Percentiles rank a stretch among this genome's conserved stretches.
phyloP scores from a whole-genome alignment of 2,888 invertebrate species.

The Nemapogon koenigi region DNA sequence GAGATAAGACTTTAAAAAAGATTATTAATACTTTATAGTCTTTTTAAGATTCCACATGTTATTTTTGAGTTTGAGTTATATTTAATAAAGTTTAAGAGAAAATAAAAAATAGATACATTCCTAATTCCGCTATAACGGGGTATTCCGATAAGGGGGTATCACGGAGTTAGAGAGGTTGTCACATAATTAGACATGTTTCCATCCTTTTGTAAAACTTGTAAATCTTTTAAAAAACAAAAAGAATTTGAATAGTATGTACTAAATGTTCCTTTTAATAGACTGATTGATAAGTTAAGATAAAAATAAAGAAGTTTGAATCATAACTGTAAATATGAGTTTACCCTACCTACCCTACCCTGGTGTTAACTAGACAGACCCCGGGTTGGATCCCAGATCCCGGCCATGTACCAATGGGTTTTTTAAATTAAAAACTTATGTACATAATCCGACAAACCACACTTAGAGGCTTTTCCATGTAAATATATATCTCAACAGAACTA shows the following conservation, averaged over 20 bases:
- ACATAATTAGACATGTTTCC: not conserved
- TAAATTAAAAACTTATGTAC: no score
- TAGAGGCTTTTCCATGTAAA: no score
- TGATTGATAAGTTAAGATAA: not conserved
- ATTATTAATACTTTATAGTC: not conserved
- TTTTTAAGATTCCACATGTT: not conserved
- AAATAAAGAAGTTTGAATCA: not conserved
- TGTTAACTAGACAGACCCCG: no score
- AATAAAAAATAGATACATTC: not conserved
- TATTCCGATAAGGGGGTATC: constrained; percentile 7
- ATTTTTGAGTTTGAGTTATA: not conserved
- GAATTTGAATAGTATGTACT: not conserved
- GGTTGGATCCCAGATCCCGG: no score
- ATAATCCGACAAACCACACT: no score
- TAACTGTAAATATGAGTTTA: no score
- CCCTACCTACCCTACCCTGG: no score
- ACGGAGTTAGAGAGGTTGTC: constrained; percentile 10
- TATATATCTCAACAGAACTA: no score
- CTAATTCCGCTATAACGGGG: constrained; percentile 9
- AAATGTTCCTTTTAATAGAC: not conserved
- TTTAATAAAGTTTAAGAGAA: not conserved
- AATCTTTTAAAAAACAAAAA: not conserved
- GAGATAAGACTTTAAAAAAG: constrained; percentile 5
- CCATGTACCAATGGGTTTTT: no score
- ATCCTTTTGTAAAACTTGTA: not conserved